Base-by-base conservation (phyloP, 2,113 vertebrate species). In the Perca schrenkii region DNA sequence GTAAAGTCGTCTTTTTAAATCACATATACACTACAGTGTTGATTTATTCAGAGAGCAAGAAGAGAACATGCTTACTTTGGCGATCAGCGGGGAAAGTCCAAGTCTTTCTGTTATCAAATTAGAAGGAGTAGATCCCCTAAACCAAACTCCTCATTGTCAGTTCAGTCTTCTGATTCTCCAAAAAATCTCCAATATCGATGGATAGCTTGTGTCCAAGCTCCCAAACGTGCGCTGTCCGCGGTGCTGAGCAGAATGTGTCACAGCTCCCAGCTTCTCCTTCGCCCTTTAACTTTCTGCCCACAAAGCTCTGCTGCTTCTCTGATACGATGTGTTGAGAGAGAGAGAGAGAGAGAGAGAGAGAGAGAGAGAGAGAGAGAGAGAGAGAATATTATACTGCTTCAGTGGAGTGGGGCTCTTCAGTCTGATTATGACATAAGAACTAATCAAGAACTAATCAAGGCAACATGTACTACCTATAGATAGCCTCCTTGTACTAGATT, bases 181-280 rank as follows among this genome's bases (percentile, higher is more conserved):
- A 1, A 47, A 25, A 56, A 31, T 47, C 8, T 69, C 78, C 49
- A 11, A 25, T 64, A 60, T 56, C 34, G 66, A 73, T 53, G 15
- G 50, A 53, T 15, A 22, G 12, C 11, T 67, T 11, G 58, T 58
- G 77, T 46, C 56, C n/a, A 12, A 21, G 36, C 28, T 34, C 5
- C 57, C 34, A 8, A 25, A 22, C 47, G 19, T 28, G 79, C 87
- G 74, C 86, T 90, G 87, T 89, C 89, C 83, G 74, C 80, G 87
- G 89, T 91, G 84, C 79, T 91, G 87, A 87, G 74, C 78, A 58
- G 50, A 46, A 53, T 47, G 73, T 50, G 36, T 52, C 58, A 13
- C 66, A 21, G 67, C 54, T 69, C 50, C 28, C 5, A 7, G 34
- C 46, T 53, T 76, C 53, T 79, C 28, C n/a, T 21, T 64, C 73